A percentile compares a stretch with the other conserved stretches of the same genome.
These are phyloP conservation scores for Halictus quadricinctus DNA, from an alignment of 2,888 invertebrate genomes.

Conservation along the genomic window DNA sequence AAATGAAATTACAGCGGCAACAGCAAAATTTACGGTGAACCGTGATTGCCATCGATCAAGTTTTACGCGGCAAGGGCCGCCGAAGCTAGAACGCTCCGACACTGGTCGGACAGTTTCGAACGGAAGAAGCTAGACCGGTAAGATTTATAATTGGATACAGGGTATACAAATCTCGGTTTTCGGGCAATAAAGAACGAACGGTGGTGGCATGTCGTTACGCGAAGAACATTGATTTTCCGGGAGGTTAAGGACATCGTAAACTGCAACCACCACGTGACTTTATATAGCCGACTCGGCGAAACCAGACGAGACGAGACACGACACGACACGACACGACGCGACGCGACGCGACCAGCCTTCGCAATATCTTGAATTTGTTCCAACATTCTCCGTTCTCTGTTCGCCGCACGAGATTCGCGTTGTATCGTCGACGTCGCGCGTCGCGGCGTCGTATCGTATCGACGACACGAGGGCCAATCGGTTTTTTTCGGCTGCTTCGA, in stretches of 20 bases:
- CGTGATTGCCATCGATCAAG: neutral
- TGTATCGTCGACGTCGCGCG: neutral
- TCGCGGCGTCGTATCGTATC: neutral
- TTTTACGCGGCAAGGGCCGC: neutral
- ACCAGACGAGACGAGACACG: neutral
- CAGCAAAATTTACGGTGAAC: slow-evolving; percentile 23
- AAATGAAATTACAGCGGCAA: slow-evolving; percentile 60
- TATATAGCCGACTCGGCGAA: slow-evolving; percentile 14
- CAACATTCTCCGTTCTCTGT: neutral
- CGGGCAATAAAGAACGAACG: neutral
- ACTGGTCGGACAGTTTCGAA: neutral
- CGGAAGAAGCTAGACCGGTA: neutral
- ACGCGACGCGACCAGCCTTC: slow-evolving; percentile 27
- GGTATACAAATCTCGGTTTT: neutral
- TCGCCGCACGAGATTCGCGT: neutral
- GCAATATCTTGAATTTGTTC: slow-evolving; percentile 14
- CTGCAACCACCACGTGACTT: slow-evolving; percentile 68
- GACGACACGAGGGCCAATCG: neutral
- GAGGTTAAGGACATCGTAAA: slow-evolving; percentile 73
- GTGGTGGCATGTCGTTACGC: slow-evolving; percentile 9
- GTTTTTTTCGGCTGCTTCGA: slow-evolving; percentile 60
- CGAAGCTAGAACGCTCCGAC: neutral
- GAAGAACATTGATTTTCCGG: slow-evolving; percentile 70
- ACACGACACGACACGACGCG: neutral
- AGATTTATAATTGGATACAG: neutral